Evolutionary conservation across 2,113 vertebrate genomes (phyloP), one percentile per base, ranked within the genome.

Genomic region (Seriola quinqueradiata): DNA sequence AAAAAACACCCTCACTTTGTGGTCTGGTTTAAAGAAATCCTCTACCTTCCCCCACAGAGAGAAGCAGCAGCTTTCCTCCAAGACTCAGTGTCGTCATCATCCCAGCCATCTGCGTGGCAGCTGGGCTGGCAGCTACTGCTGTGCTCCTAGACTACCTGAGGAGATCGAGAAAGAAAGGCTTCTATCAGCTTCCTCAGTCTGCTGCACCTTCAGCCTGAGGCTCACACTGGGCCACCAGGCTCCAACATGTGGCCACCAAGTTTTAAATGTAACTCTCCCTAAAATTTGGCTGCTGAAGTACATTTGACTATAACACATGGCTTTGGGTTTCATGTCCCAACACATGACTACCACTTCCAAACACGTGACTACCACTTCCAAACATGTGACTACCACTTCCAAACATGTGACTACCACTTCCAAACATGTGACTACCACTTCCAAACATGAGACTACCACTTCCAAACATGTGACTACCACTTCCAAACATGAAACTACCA

Each of bases 131-230:
- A 1, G 54, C 71, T 0, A 25, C 77, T 0, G 84, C 82, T 46
- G 42, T 91, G 69, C 1, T 90, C 8, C 61, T 95, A 3, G 83
- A 93, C 60, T 77, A 87, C 23, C 40, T 95, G 59, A 91, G 92
- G 73, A 92, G 92, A 59, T 83, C 88, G 52, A 90, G 90, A 70
- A 94, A 86, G 70, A 95, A 90, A 74, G 94, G 94, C 0, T 93
- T 88, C 23, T 96, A 95, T 17, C 88, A 94, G 76, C 81, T 96
- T 55, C 78, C 88, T 1, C 92, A 90, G 50, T 68, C 81, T 3
- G 75, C 80, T 8, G 88, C 90, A 0, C 67, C 80, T 0, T 77
- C 87, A 17, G 69, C 87, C 38, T 84, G 86, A 92, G 19, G 19
- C 60, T 8, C 8, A 21, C 36, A 19, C 42, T 0, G 5, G 36